Conservation (phyloP, 2,113 vertebrate genomes). For the Tragelaphus scriptus region DNA sequence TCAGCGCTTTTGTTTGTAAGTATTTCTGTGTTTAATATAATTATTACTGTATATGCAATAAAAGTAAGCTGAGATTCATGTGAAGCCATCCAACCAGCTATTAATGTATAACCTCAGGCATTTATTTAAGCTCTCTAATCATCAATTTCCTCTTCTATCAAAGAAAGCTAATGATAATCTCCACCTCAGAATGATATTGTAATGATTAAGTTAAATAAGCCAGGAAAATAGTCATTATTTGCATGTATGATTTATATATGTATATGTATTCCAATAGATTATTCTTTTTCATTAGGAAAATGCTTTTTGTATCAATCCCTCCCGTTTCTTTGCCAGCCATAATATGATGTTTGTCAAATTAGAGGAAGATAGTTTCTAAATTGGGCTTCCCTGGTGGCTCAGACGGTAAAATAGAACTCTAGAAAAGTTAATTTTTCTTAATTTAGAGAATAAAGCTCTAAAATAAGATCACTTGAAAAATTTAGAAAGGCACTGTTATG, state of each 20-base stretch:
- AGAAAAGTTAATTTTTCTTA: background rate
- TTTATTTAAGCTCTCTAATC: background rate
- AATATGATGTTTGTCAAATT: background rate
- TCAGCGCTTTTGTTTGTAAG: background rate
- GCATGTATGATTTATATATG: background rate
- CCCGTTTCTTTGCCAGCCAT: background rate
- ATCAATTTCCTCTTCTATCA: background rate
- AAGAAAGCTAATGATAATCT: background rate
- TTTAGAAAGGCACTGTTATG: background rate
- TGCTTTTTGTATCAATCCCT: background rate
- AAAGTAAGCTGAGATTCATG: background rate
- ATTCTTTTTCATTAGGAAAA: background rate
- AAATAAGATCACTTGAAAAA: background rate
- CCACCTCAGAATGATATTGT: background rate
- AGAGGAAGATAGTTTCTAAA: conserved; percentile 12
- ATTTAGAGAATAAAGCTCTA: background rate
- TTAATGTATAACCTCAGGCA: background rate
- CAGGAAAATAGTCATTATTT: background rate
- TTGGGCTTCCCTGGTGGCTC: background rate
- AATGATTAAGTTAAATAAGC: conserved; percentile 9
- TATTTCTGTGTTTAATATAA: background rate
- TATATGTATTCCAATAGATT: background rate
- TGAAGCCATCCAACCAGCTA: background rate
- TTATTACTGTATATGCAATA: background rate
- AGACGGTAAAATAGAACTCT: background rate